Conservation (phyloP, 2,888 invertebrate species). For the Chalcis sispes region DNA sequence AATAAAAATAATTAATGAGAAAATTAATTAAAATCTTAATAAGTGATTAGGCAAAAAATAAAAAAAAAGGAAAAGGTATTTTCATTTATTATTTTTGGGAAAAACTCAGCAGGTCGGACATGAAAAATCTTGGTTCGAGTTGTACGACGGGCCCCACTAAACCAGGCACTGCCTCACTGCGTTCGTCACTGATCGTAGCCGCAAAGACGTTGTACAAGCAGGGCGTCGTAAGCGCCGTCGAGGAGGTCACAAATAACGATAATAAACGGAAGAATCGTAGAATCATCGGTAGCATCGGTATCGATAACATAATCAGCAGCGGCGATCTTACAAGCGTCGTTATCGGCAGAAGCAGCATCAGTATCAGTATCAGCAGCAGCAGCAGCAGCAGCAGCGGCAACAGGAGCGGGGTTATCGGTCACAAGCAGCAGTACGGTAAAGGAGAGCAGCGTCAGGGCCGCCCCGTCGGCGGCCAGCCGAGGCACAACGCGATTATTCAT, state of each 20-base stretch:
- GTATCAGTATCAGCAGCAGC: background rate
- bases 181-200: constrained; percentile 76
- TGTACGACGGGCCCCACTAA: constrained; percentile 83
- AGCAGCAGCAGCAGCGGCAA: constrained; percentile 56
- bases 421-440: constrained; percentile 49
- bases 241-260: background rate
- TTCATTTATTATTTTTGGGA: constrained; percentile 41
- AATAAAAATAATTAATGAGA: too few species aligned
- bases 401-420: too few species aligned
- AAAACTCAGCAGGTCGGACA: constrained; percentile 80
- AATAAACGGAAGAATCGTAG: constrained; percentile 31
- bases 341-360: constrained; percentile 60
- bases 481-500: constrained; percentile 56
- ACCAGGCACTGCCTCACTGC: constrained; percentile 81
- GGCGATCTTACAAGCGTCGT: constrained; percentile 55
- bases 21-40: too few species aligned
- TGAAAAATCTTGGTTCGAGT: constrained; percentile 84
- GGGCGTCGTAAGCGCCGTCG: background rate
- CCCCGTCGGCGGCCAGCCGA: constrained; percentile 39
- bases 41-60: too few species aligned
- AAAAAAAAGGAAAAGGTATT: background rate
- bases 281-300: constrained; percentile 59
- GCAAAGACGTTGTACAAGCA: constrained; percentile 55
- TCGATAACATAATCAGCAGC: background rate
- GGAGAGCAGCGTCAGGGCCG: constrained; percentile 59